These are phyloP conservation scores for Siniperca knerii DNA, from an alignment of 2,113 vertebrate genomes.

Conservation along the genomic window DNA sequence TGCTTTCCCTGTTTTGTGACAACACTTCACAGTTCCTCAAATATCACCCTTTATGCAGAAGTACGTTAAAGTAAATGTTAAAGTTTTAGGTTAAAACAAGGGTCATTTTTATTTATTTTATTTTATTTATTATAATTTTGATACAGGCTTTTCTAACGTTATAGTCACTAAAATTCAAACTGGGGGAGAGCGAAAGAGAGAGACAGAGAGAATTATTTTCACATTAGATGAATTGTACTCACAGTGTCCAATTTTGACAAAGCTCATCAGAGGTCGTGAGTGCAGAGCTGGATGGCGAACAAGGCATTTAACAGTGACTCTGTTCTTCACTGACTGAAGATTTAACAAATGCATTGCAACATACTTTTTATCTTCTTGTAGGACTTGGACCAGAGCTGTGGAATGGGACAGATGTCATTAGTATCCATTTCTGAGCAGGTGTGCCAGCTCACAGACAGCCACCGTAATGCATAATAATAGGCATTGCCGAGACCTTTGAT, in stretches of 20 bases:
- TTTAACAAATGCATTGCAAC: conserved; percentile 35
- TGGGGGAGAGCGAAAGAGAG: not conserved
- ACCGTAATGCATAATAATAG: not conserved
- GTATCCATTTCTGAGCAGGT: not conserved
- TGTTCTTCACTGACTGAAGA: conserved; percentile 40
- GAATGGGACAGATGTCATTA: conserved; percentile 27
- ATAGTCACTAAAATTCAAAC: not conserved
- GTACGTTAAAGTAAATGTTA: not conserved
- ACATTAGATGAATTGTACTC: conserved; percentile 59
- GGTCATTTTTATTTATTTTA: not conserved
- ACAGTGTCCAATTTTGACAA: conserved; percentile 68
- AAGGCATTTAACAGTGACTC: conserved; percentile 75
- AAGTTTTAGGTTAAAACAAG: not conserved
- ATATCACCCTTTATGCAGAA: conserved; percentile 26
- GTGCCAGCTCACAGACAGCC: not conserved
- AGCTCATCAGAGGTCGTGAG: conserved; percentile 49
- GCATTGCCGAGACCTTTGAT: not conserved
- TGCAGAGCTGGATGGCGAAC: conserved; percentile 67
- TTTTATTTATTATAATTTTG: not conserved
- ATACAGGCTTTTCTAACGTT: not conserved
- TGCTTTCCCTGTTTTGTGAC: conserved; percentile 57
- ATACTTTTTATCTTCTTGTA: conserved; percentile 32
- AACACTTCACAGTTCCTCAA: conserved; percentile 60
- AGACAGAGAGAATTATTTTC: not conserved
- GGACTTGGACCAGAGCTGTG: conserved; percentile 58